These are phyloP conservation scores for Gonocerus acuteangulatus DNA, from an alignment of 2,888 invertebrate species.

Conservation along the genomic window DNA sequence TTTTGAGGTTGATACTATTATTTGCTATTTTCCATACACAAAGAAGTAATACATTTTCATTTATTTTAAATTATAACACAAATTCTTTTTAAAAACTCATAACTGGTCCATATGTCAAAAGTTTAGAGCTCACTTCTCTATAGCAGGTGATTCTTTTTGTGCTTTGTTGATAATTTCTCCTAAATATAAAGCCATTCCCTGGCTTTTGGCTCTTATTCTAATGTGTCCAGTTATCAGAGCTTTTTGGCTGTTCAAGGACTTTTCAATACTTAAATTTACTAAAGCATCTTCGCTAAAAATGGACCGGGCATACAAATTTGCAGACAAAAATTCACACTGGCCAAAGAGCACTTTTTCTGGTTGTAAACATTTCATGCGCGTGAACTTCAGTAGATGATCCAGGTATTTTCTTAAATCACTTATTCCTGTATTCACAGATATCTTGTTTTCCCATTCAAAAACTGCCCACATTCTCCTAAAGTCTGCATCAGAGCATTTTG, in stretches of 20 bases:
- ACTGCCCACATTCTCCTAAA: slow-evolving; percentile 99
- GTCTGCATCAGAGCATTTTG: slow-evolving; percentile 86
- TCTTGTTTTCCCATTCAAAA: slow-evolving; percentile 99
- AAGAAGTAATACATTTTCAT: too few relatives aligned
- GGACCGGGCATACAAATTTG: slow-evolving; percentile 96
- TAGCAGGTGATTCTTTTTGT: slow-evolving; percentile 56
- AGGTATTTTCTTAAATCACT: slow-evolving; percentile 89
- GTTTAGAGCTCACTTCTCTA: too few relatives aligned
- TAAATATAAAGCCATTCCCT: slow-evolving; percentile 98
- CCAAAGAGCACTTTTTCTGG: slow-evolving; percentile 67
- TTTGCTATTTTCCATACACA: too few relatives aligned
- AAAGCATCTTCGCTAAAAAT: slow-evolving; percentile 98
- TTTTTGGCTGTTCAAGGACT: slow-evolving; percentile 75
- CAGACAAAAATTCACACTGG: slow-evolving; percentile 99
- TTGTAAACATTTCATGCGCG: slow-evolving; percentile 98
- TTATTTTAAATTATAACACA: too few relatives aligned
- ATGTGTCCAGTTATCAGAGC: slow-evolving; percentile 98
- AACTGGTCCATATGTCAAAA: too few relatives aligned
- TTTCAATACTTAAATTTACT: slow-evolving; percentile 97
- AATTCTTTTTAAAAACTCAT: too few relatives aligned
- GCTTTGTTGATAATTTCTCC: slow-evolving; percentile 97
- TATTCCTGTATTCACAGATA: slow-evolving; percentile 85
- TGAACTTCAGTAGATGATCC: slow-evolving; percentile 81
- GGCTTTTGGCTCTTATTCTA: slow-evolving; percentile 95
- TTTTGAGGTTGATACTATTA: too few relatives aligned